Conservation (phyloP, 1,140 invertebrate species). For the Pogonus chalceus region DNA sequence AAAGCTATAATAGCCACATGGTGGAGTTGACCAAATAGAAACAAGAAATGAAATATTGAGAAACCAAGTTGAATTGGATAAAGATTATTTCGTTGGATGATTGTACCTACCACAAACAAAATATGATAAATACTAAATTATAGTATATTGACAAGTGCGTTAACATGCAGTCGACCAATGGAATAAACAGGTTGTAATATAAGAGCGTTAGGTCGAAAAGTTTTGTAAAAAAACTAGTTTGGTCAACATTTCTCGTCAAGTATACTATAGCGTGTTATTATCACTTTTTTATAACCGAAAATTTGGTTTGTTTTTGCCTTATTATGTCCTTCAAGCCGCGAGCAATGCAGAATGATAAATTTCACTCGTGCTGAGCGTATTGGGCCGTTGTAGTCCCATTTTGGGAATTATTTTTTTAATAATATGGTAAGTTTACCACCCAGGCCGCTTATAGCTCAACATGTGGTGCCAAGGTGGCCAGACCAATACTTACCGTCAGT, state of each 20-base stretch:
- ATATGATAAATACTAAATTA: slow-evolving; percentile 34
- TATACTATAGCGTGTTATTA: background rate
- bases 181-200: too few species aligned
- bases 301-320: background rate
- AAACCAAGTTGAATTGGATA: background rate
- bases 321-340: background rate
- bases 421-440: background rate
- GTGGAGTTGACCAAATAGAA: background rate
- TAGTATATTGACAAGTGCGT: slow-evolving; percentile 29
- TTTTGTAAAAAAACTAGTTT: background rate
- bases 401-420: slow-evolving; percentile 1
- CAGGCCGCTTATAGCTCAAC: too few species aligned
- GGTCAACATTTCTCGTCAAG: background rate
- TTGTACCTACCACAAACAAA: slow-evolving; percentile 31
- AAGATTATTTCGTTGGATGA: slow-evolving; percentile 16
- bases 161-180: slow-evolving; percentile 23
- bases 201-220: too few species aligned
- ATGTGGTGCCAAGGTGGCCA: too few species aligned
- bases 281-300: slow-evolving; percentile 6
- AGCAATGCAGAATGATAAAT: background rate
- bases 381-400: background rate
- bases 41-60: background rate
- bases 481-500: background rate
- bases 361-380: too few species aligned
- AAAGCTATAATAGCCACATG: background rate